Base-by-base conservation (phyloP, 2,113 vertebrate genomes). In the Tricholaema leucomelas region DNA sequence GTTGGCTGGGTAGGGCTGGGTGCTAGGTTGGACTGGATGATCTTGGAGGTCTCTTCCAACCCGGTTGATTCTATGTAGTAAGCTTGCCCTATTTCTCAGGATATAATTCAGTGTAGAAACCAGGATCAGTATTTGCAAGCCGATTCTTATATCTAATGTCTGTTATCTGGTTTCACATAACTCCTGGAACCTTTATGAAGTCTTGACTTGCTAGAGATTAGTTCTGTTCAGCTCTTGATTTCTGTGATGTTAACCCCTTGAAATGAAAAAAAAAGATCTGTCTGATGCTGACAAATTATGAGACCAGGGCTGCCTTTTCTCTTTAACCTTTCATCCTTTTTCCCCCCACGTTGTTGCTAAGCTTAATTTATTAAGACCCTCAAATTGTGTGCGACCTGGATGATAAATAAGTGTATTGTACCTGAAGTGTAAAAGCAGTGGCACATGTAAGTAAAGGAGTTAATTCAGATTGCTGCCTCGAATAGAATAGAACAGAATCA, bases 181-280 rank as follows among this genome's bases (percentile, higher is more conserved):
- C 50, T 75, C 23, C 9, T 33, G 88, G 66, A 88, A 85, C 58
- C 65, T 81, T 50, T 15, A 1, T 89, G 85, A 81, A 77, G 31
- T 76, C 59, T 91, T 86, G 46, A 60, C 63, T 65, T 95, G 84
- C 94, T 83, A 35, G 65, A 95, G 90, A 24, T 78, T 95, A 59
- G 10, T 94, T 95, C 88, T 95, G 27, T 35, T 85, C 55, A 85
- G 44, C 28, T 87, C 84, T 87, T 87, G 81, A 82, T 95, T 76
- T 88, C 67, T 85, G 40, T 75, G n/a, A 30, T 27, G 18, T 36
- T 85, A 85, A 72, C 84, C 46, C 40, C 30, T 79, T 77, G 64
- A 87, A 92, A 87, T 72, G 61, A 90, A 81, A 91, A 81, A 91
- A 93, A 87, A 72, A 33, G 74, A 85, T 8, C 63, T 9, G 5